Percentiles rank a stretch among this genome's conserved stretches.
phyloP scores from a whole-genome alignment of 2,888 invertebrate species.

The Platycheirus albimanus region DNA sequence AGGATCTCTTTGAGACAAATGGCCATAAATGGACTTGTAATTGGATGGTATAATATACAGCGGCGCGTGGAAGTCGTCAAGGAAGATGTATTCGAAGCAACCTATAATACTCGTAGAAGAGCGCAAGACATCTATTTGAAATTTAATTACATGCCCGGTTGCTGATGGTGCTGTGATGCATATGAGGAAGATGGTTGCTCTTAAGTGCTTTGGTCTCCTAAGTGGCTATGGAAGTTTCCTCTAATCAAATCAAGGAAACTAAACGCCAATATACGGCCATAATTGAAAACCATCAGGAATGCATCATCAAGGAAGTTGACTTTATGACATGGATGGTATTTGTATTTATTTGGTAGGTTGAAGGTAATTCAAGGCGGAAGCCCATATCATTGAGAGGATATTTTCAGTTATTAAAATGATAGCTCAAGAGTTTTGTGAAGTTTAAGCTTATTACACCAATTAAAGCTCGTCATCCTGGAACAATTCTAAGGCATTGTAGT shows the following conservation, averaged over 20 bases:
- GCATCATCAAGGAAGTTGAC: conserved; percentile 11
- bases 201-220: conserved; percentile 64
- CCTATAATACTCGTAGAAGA: no score
- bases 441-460: no score
- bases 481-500: no score
- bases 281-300: conserved; percentile 47
- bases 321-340: no score
- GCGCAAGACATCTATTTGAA: neutral
- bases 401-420: no score
- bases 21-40: conserved; percentile 72
- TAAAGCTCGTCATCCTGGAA: no score
- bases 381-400: no score
- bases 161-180: neutral
- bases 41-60: conserved; percentile 39
- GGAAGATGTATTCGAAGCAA: conserved; percentile 37
- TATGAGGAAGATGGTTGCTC: conserved; percentile 43
- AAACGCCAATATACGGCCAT: conserved; percentile 52
- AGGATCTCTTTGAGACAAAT: conserved; percentile 66
- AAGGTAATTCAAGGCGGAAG: no score
- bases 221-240: conserved; percentile 51
- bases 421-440: no score
- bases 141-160: conserved; percentile 55
- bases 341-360: no score
- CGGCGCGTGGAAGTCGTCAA: neutral
- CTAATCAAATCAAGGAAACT: conserved; percentile 60